Conservation (phyloP, 2,113 vertebrate genomes). For the Carlito syrichta region DNA sequence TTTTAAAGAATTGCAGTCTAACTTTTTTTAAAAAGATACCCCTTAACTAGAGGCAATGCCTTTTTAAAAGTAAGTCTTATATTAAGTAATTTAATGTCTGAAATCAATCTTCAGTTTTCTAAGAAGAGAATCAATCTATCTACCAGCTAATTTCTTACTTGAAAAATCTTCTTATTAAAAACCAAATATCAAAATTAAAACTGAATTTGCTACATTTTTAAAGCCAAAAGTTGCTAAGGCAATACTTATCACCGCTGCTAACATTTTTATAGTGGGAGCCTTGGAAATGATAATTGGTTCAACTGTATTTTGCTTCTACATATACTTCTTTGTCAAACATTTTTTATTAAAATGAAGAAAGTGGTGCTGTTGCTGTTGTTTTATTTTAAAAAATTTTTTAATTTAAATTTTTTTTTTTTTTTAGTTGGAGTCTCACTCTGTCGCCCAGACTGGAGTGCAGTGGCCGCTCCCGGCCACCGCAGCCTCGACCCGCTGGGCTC, state of each 20-base stretch:
- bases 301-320: background rate
- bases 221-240: background rate
- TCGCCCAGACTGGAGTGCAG: too few species aligned
- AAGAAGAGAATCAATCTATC: background rate
- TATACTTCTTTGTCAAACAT: background rate
- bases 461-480: too few species aligned
- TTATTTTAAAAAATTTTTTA: background rate
- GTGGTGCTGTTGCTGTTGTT: background rate
- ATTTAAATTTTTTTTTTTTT: too few species aligned
- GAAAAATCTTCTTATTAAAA: background rate
- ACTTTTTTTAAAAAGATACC: too few species aligned
- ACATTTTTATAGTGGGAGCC: background rate
- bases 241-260: background rate
- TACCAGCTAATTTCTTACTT: background rate
- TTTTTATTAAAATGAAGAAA: background rate
- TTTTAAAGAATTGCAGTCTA: constrained; percentile 37
- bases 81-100: background rate
- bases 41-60: too few species aligned
- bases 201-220: background rate
- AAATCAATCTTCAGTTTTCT: background rate
- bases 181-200: background rate
- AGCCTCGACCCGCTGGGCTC: too few species aligned
- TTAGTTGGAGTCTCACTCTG: too few species aligned
- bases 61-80: background rate
- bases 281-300: background rate